These are phyloP conservation scores for Amblyjoppa fuscipennis DNA, from an alignment of 2,888 invertebrate genomes.

Conservation along the genomic window DNA sequence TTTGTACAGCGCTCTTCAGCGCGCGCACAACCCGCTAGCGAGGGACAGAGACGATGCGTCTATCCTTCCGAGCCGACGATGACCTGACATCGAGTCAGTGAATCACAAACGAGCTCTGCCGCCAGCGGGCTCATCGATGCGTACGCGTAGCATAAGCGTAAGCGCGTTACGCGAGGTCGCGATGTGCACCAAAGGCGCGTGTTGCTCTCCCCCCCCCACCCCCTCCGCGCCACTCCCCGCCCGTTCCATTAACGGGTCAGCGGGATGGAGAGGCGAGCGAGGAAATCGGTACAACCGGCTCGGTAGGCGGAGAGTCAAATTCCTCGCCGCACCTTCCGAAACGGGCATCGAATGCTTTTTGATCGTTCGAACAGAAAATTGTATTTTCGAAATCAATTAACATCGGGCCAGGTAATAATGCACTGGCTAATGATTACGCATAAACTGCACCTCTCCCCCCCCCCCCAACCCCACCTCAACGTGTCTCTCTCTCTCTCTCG, in stretches of 20 bases:
- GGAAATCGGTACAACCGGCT: constrained; percentile 8
- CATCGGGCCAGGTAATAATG: constrained; percentile 83
- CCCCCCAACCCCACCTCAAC: background rate
- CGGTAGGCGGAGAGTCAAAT: constrained; percentile 39
- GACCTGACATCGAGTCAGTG: constrained; percentile 60
- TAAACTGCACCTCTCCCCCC: background rate
- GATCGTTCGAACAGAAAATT: constrained; percentile 84
- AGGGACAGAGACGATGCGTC: background rate
- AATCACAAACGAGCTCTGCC: constrained; percentile 33
- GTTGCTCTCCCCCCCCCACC: background rate
- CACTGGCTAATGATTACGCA: constrained; percentile 80
- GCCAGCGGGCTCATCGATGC: constrained; percentile 54
- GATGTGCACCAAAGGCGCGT: constrained; percentile 3
- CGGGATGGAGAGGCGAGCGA: constrained; percentile 41
- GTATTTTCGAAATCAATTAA: constrained; percentile 84
- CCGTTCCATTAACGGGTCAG: background rate
- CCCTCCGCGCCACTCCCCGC: background rate
- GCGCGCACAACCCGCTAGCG: background rate
- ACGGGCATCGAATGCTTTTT: constrained; percentile 75
- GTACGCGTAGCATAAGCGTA: constrained; percentile 35
- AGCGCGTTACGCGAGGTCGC: constrained; percentile 29
- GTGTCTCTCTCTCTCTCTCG: background rate
- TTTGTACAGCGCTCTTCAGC: background rate
- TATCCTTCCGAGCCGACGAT: constrained; percentile 30
- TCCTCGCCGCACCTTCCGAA: constrained; percentile 26